Base-by-base conservation (phyloP, 2,888 invertebrate genomes). In the Phlogophora meticulosa region DNA sequence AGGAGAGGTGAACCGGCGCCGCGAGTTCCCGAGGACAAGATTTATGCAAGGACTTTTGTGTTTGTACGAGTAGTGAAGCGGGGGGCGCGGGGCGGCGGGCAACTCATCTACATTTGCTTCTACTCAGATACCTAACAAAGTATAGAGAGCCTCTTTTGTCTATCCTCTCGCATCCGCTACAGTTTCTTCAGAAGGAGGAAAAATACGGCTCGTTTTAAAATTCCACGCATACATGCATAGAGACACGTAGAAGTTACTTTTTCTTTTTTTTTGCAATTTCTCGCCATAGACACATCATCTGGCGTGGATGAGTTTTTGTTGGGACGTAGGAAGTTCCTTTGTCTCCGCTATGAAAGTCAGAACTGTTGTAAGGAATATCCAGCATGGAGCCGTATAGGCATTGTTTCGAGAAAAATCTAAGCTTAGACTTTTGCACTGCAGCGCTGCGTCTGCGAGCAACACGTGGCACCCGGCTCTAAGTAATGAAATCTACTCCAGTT, bases 21-120 rank as follows among this genome's bases (percentile, higher is more conserved):
- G 87, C 86, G 90, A 92, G 90, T 90, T 91, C 85, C 87, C 91
- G 86, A 89, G 88, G 92, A 92, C 92, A 94, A 95, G 95, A 95
- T 95, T 95, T 95, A 95, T 95, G 94, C 93, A 91, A 92, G 93
- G 94, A 95, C 93, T 95, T 95, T 94, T 93, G 92, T 94, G 93
- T 95, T 95, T 94, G 92, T 91, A 92, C 89, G 91, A 92, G 91
- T 93, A 94, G 94, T 95, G 94, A 94, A 92, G 91, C 89, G 89
- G 87, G 87, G 81, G 80, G 83, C 79, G 87, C 82, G 88, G 86
- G 82, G 85, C 84, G 87, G 83, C 85, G 84, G 85, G 82, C 68
- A 64, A 83, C 93, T 95, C 94, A 94, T 95, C 93, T 94, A 92
- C 94, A 94, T 94, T 92, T 89, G 88, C 92, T 88, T 90, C 91